These are phyloP conservation scores for Danio aesculapii DNA, from an alignment of 2,797 vertebrate genomes.

Conservation along the genomic window DNA sequence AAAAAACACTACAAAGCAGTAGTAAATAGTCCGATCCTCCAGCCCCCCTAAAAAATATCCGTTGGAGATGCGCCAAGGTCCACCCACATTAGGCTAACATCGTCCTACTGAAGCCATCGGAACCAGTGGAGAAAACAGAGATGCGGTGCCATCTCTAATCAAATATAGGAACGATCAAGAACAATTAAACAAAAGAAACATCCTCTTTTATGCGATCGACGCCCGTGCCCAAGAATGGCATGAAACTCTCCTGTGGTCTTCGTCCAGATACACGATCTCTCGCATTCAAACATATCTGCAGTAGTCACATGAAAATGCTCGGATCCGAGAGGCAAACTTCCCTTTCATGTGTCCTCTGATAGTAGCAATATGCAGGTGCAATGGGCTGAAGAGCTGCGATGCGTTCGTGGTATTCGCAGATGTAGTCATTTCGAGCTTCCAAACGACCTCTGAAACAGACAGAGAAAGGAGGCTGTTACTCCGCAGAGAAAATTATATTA, in stretches of 20 bases:
- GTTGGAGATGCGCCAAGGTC: constrained; percentile 63
- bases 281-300: constrained; percentile 1
- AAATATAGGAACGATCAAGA: constrained; percentile 28
- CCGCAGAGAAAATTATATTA: constrained; percentile 27
- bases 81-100: constrained; percentile 63
- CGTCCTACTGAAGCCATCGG: constrained; percentile 63
- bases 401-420: constrained; percentile 20
- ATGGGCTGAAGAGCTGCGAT: constrained; percentile 31
- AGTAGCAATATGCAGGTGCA: constrained; percentile 58
- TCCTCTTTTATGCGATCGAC: constrained; percentile 3
- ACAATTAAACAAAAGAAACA: not conserved
- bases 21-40: constrained; percentile 65
- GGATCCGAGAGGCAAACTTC: constrained; percentile 17
- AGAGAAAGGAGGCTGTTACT: constrained; percentile 43
- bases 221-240: constrained; percentile 19
- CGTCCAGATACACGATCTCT: constrained; percentile 20
- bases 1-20: constrained; percentile 58
- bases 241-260: not conserved
- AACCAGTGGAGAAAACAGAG: constrained; percentile 63
- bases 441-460: constrained; percentile 52
- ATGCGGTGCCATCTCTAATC: constrained; percentile 64
- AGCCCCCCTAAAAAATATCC: constrained; percentile 52
- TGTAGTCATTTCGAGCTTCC: constrained; percentile 46
- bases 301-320: constrained; percentile 14
- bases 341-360: constrained; percentile 32